phyloP scores from a whole-genome alignment of 2,888 invertebrate species.

The Lepidochitona cinerea region DNA sequence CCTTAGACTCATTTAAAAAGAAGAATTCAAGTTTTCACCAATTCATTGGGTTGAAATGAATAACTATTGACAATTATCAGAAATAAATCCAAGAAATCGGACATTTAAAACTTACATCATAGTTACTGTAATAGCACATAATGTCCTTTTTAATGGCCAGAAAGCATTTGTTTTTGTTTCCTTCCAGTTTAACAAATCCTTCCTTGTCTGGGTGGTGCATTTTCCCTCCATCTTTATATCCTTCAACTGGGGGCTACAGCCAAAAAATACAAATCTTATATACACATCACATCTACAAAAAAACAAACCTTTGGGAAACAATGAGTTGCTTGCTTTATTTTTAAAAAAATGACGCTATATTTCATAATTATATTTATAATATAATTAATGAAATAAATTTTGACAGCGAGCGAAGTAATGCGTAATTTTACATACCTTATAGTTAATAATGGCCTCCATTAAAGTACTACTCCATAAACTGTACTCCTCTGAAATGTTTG shows the following conservation, averaged over 20 bases:
- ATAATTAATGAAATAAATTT: no score
- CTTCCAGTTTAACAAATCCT: constrained; percentile 64
- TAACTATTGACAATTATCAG: no score
- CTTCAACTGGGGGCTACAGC: constrained; percentile 25
- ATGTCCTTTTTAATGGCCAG: constrained; percentile 59
- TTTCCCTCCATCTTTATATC: constrained; percentile 40
- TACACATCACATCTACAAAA: no score
- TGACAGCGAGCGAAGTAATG: no score
- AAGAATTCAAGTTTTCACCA: no score
- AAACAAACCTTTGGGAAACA: no score
- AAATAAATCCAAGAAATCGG: no score
- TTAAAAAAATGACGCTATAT: neutral
- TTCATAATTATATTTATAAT: no score
- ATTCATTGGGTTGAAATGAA: no score
- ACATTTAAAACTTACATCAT: constrained; percentile 57
- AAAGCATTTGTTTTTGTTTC: constrained; percentile 51
- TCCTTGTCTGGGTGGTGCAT: constrained; percentile 56
- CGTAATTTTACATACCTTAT: constrained; percentile 11
- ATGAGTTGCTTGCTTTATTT: neutral
- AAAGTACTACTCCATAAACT: constrained; percentile 62
- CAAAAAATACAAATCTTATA: no score
- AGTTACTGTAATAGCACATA: constrained; percentile 63
- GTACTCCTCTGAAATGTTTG: constrained; percentile 55
- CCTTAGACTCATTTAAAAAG: no score
- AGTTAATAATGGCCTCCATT: constrained; percentile 53